Conservation (phyloP, 2,113 vertebrate species). For the Rhea pennata region DNA sequence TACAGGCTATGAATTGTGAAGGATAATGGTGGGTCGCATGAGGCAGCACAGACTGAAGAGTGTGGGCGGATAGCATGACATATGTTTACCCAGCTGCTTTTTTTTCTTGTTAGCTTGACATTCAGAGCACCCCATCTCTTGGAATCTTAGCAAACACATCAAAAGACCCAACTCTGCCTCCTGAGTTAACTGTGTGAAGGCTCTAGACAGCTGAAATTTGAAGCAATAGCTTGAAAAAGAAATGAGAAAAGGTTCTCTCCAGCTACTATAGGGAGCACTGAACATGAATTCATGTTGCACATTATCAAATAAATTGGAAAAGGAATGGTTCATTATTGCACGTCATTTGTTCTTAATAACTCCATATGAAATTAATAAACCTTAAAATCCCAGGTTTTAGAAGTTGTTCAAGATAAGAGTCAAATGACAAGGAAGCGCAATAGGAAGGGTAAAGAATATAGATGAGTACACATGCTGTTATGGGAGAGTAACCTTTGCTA, state of each 20-base stretch:
- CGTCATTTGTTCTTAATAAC: conserved; percentile 63
- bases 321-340: conserved; percentile 44
- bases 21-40: background rate
- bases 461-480: background rate
- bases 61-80: background rate
- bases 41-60: background rate
- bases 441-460: background rate
- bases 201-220: background rate
- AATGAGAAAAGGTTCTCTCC: conserved; percentile 39
- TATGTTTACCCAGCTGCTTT: background rate
- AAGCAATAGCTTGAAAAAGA: conserved; percentile 57
- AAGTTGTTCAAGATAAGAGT: conserved; percentile 29
- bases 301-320: conserved; percentile 67
- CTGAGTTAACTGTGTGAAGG: conserved; percentile 32
- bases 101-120: background rate
- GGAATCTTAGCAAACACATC: background rate
- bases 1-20: background rate
- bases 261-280: conserved; percentile 8
- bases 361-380: conserved; percentile 64
- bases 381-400: conserved; percentile 43
- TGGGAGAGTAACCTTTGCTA: background rate
- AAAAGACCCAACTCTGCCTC: background rate
- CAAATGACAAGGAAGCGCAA: conserved; percentile 9
- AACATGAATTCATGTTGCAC: conserved; percentile 48
- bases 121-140: background rate